These are phyloP conservation scores for Spicauda simplicius DNA, from an alignment of 2,888 invertebrate species.

Conservation along the genomic window DNA sequence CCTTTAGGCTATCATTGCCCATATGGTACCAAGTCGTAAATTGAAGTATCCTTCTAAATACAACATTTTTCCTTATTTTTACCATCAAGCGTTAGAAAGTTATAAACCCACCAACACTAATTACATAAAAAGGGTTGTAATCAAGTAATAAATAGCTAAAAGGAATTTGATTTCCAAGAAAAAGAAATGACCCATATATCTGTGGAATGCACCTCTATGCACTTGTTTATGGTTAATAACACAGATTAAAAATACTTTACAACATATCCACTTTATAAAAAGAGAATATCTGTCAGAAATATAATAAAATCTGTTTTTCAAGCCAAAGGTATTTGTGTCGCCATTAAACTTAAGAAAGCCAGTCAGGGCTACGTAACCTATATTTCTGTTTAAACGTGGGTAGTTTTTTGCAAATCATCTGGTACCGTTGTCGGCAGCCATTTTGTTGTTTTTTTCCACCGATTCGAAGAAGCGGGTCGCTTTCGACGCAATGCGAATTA, in stretches of 20 bases:
- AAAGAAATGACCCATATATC: no score
- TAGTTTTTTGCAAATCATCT: constrained; percentile 57
- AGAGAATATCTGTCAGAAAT: neutral
- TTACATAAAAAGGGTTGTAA: no score
- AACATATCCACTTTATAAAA: neutral
- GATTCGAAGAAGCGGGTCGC: constrained; percentile 58
- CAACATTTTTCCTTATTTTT: no score
- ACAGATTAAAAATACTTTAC: neutral
- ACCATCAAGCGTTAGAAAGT: no score
- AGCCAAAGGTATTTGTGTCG: constrained; percentile 29
- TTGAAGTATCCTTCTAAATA: no score
- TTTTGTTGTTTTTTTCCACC: constrained; percentile 57
- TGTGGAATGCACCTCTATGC: no score
- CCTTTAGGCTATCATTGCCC: no score
- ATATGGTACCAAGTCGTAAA: no score
- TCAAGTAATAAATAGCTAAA: no score
- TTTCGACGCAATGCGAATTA: constrained; percentile 57
- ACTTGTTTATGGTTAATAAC: no score
- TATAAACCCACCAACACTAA: no score
- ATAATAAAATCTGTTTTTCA: constrained; percentile 24
- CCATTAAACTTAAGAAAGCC: constrained; percentile 33
- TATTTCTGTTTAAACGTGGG: constrained; percentile 45
- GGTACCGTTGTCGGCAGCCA: constrained; percentile 57
- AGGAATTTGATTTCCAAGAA: no score
- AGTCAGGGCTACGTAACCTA: constrained; percentile 46